phyloP scores from a whole-genome alignment of 1,140 invertebrate genomes.

The Ostrea denselamellosa region DNA sequence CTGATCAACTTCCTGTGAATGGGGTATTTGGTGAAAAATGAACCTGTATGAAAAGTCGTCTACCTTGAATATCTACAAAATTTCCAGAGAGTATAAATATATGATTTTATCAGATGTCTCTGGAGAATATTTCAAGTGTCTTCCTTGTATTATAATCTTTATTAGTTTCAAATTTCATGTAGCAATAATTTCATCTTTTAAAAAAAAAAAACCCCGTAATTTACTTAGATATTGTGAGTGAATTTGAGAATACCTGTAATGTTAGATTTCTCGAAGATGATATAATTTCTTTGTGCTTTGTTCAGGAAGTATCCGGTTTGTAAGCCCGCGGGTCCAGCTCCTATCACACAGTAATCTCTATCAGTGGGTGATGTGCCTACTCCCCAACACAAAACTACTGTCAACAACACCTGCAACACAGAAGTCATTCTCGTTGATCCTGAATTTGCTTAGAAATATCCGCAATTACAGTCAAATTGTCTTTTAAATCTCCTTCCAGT shows the following conservation, averaged over 20 bases:
- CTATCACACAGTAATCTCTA: constrained; percentile 78
- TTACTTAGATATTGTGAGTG: neutral
- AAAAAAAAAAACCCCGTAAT: too few species aligned
- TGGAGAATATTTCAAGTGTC: too few species aligned
- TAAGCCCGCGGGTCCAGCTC: constrained; percentile 79
- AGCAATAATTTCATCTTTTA: too few species aligned
- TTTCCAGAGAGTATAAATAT: too few species aligned
- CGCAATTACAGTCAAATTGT: too few species aligned
- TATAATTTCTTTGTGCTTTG: constrained; percentile 75
- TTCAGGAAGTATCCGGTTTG: constrained; percentile 78
- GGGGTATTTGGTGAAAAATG: constrained; percentile 77
- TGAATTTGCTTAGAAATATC: too few species aligned
- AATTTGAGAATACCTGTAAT: constrained; percentile 71
- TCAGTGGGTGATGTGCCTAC: neutral
- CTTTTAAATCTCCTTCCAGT: neutral
- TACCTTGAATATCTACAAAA: too few species aligned
- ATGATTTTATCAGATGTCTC: too few species aligned
- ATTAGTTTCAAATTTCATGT: too few species aligned
- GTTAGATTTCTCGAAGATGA: constrained; percentile 77
- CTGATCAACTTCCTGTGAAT: constrained; percentile 78
- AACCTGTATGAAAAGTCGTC: constrained; percentile 61
- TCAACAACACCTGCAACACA: neutral
- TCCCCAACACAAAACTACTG: neutral
- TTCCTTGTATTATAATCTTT: too few species aligned
- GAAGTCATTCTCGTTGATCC: neutral